Conservation (phyloP, 2,888 invertebrate genomes). For the Spodoptera littoralis region DNA sequence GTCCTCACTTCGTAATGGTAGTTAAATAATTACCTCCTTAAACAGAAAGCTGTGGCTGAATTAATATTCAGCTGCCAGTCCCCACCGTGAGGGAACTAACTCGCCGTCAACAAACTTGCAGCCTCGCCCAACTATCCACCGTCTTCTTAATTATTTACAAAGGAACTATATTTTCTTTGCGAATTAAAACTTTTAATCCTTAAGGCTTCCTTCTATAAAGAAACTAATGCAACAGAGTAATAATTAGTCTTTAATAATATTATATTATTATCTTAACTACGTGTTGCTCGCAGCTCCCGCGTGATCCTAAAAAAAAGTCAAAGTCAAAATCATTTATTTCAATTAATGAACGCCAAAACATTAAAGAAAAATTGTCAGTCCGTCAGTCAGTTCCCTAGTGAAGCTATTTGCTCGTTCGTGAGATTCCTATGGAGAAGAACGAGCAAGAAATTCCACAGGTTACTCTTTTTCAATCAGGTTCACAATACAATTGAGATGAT, state of each 20-base stretch:
- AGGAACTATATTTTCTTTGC: slow-evolving; percentile 43
- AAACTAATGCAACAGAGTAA: not conserved
- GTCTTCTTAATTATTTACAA: slow-evolving; percentile 46
- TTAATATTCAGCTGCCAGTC: slow-evolving; percentile 40
- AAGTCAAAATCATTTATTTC: too few relatives aligned
- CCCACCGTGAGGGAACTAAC: slow-evolving; percentile 28
- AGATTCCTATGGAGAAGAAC: too few relatives aligned
- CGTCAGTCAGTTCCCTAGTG: too few relatives aligned
- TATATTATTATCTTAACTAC: not conserved
- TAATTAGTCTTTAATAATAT: not conserved
- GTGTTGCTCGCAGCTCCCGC: too few relatives aligned
- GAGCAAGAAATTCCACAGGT: too few relatives aligned
- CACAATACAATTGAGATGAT: too few relatives aligned
- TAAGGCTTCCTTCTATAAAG: slow-evolving; percentile 8
- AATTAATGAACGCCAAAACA: too few relatives aligned
- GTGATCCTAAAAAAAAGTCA: too few relatives aligned
- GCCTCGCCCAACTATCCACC: slow-evolving; percentile 38
- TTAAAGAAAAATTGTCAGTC: too few relatives aligned
- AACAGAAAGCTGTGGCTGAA: slow-evolving; percentile 38
- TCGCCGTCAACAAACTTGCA: slow-evolving; percentile 47
- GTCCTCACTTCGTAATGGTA: slow-evolving; percentile 22
- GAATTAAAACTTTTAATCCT: slow-evolving; percentile 32
- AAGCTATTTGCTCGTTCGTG: too few relatives aligned
- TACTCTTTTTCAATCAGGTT: too few relatives aligned
- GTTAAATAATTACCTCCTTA: slow-evolving; percentile 45